phyloP scores from a whole-genome alignment of 2,888 invertebrate species.

The Thereva unica region DNA sequence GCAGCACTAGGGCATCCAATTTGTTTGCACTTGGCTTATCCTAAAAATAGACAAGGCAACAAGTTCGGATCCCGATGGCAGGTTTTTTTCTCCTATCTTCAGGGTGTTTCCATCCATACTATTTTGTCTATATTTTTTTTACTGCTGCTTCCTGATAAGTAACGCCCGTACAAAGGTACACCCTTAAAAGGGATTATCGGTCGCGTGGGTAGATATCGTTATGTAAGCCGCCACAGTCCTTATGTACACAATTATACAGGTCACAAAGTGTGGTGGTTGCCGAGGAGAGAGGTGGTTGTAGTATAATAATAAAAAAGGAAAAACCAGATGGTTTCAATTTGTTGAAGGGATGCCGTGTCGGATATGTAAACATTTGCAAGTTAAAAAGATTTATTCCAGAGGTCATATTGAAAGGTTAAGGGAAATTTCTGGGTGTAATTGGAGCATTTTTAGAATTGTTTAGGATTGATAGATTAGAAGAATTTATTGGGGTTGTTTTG shows the following conservation, averaged over 20 bases:
- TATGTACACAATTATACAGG: too few species aligned
- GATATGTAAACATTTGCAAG: not conserved
- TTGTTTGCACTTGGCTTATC: slow-evolving; percentile 24
- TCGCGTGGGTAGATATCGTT: slow-evolving; percentile 26
- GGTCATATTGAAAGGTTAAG: not conserved
- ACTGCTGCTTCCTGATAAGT: too few species aligned
- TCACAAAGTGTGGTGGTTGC: not conserved
- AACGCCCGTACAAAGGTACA: too few species aligned
- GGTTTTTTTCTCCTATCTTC: too few species aligned
- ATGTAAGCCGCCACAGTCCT: too few species aligned
- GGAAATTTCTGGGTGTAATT: too few species aligned
- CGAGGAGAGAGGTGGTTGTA: slow-evolving; percentile 4
- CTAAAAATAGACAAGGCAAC: slow-evolving; percentile 12
- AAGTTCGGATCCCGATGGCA: too few species aligned
- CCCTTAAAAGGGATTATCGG: slow-evolving; percentile 29
- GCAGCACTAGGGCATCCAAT: not conserved
- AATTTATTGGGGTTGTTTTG: too few species aligned
- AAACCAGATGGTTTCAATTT: slow-evolving; percentile 28
- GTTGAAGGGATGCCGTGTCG: slow-evolving; percentile 15
- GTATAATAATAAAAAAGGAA: not conserved
- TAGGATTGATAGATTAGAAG: too few species aligned
- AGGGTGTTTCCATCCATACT: too few species aligned
- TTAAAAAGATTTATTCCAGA: not conserved
- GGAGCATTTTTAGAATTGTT: too few species aligned
- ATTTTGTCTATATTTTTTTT: too few species aligned